Percentiles rank a stretch among this genome's conserved stretches.
Evolutionary conservation across 2,888 invertebrate genomes (phyloP).

Genomic region (Laspeyria flexula): DNA sequence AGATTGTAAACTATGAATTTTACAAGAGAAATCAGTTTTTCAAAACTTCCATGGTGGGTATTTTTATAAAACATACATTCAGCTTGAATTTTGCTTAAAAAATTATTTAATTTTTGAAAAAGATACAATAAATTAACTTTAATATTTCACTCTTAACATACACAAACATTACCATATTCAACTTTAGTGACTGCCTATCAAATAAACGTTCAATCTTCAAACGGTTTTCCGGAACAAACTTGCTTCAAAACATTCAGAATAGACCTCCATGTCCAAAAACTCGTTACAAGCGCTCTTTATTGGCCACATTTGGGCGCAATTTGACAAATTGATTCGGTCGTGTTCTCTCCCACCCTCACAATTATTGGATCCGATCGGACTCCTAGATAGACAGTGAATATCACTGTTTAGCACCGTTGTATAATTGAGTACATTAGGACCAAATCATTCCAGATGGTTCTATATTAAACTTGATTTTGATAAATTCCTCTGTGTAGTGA

Average conservation of each 20-base stretch:
- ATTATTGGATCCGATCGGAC: conserved; percentile 52
- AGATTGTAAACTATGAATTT: no score
- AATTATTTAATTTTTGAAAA: no score
- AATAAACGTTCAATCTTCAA: no score
- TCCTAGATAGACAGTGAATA: conserved; percentile 30
- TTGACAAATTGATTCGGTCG: conserved; percentile 67
- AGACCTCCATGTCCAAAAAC: conserved; percentile 39
- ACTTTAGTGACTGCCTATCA: no score
- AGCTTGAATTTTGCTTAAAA: no score
- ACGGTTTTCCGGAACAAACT: no score
- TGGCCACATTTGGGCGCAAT: conserved; percentile 52
- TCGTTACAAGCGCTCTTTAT: conserved; percentile 52
- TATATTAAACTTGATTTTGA: not conserved
- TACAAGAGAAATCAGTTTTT: no score
- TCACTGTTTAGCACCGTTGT: conserved; percentile 22
- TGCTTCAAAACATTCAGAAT: conserved; percentile 25
- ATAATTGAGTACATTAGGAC: conserved; percentile 26
- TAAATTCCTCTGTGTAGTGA: not conserved
- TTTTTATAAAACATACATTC: no score
- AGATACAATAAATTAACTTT: no score
- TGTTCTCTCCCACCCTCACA: conserved; percentile 53
- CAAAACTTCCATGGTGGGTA: no score
- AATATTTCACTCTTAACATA: no score
- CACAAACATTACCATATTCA: no score
- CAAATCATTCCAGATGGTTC: not conserved